phyloP scores from a whole-genome alignment of 2,113 vertebrate genomes.

The Camelus dromedarius region DNA sequence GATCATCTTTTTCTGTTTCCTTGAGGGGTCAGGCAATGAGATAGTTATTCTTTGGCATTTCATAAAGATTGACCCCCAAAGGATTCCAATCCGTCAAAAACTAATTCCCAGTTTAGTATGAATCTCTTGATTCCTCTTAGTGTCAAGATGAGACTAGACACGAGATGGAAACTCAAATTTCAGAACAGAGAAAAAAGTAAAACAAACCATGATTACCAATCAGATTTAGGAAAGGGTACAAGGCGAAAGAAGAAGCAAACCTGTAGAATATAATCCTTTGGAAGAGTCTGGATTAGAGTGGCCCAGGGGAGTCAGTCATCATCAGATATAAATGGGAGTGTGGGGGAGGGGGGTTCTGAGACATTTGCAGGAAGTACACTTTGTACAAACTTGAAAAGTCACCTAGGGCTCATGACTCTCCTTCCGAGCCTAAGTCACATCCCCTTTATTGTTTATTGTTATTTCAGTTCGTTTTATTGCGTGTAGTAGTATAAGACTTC shows the following conservation, averaged over 20 bases:
- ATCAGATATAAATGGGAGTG: background rate
- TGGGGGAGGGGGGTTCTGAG: background rate
- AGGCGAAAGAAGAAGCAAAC: background rate
- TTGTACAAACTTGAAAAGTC: constrained; percentile 37
- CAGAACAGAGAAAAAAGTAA: constrained; percentile 5
- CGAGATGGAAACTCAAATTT: background rate
- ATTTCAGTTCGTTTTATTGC: constrained; percentile 78
- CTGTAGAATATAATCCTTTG: background rate
- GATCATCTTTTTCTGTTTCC: background rate
- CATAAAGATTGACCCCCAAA: background rate
- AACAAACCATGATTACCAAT: background rate
- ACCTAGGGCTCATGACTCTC: constrained; percentile 36
- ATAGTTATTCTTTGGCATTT: background rate
- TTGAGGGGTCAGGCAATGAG: background rate
- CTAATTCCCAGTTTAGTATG: background rate
- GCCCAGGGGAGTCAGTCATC: background rate
- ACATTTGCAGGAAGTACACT: constrained; percentile 52
- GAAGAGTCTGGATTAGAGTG: background rate
- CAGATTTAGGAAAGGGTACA: background rate
- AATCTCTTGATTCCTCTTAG: background rate
- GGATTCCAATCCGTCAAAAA: background rate
- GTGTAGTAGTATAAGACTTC: constrained; percentile 33
- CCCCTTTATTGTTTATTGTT: constrained; percentile 72
- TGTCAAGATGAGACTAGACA: background rate
- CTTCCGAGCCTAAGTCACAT: constrained; percentile 36